Base-by-base conservation (phyloP, 2,888 invertebrate genomes). In the Bombylius major region DNA sequence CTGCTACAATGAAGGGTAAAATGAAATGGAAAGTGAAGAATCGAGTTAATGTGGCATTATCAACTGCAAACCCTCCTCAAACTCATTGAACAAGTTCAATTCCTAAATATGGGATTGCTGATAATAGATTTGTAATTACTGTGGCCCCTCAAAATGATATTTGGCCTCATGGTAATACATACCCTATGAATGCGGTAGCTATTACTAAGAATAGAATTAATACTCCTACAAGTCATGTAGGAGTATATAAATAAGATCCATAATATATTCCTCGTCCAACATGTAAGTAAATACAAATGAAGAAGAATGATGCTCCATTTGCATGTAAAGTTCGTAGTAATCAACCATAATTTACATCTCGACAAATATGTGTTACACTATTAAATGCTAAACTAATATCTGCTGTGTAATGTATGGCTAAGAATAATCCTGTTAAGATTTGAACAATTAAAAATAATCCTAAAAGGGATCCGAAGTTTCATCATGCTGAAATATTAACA, bases 101-200 rank as follows among this genome's bases (percentile, higher is more conserved):
- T 13, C 85, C 86, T 73, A 86, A 65, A 62, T 82, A 84, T 0
- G 87, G 86, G 11, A 87, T 79, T 4, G 84, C 84, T 0, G 87
- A 86, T 59, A 87, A 59, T 64, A 88, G 64, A 67, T 86, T 87
- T 42, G 84, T 86, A 81, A 87, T 87, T n/a, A 87, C 85, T 46
- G 86, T 86, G 0, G 86, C 86, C 3, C 85, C 86, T 79, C 87
- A 87, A 70, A 84, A 87, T 2, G 86, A 87, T 80, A 88, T 88
- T 83, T 88, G 86, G 8, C 86, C 86, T 73, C 87, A 87, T 1
- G 86, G 86, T 65, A 87, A 61, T 0, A 87, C 84, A 76, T 89
- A 89, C 0, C 87, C 51, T 51, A 87, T 75, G 70, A 89, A 89
- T 32, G 85, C 85, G 51, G 85, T 83, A 66, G 73, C 81, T 80